These are phyloP conservation scores for Tupaia tana DNA, from an alignment of 2,113 vertebrate species.

Conservation along the genomic window DNA sequence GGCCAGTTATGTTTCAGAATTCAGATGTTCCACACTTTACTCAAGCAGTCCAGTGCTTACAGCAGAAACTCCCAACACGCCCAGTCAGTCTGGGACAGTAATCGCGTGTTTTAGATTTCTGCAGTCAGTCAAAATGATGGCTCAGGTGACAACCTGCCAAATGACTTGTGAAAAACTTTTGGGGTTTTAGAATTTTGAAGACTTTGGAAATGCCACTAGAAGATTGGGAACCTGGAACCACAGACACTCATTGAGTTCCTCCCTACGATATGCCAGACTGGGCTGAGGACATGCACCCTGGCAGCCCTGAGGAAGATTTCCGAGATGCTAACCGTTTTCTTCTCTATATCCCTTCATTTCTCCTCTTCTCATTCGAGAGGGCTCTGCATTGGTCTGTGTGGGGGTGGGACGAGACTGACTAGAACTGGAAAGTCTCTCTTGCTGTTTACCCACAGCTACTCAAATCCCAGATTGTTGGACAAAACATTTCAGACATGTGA, in stretches of 20 bases:
- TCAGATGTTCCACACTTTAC: conserved; percentile 15
- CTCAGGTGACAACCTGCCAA: not conserved
- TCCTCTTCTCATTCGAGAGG: not conserved
- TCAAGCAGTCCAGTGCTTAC: not conserved
- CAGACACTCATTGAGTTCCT: not conserved
- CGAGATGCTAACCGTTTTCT: not conserved
- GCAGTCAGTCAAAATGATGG: not conserved
- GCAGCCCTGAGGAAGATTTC: not conserved
- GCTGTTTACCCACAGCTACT: not conserved
- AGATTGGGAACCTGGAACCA: not conserved
- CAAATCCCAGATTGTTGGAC: not conserved
- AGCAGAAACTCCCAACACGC: not conserved
- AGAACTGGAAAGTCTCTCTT: not conserved
- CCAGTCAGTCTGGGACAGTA: not conserved
- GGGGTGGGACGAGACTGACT: not conserved
- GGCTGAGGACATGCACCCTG: not conserved
- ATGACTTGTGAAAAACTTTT: not conserved
- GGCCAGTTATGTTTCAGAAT: not conserved
- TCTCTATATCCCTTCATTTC: not conserved
- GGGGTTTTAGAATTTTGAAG: not conserved
- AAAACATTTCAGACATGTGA: not conserved
- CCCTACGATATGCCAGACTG: not conserved
- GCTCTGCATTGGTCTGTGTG: not conserved
- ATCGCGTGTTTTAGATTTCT: not conserved
- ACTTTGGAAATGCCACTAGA: conserved; percentile 29